A percentile compares a stretch with the other conserved stretches of the same genome.
Evolutionary conservation across 2,888 invertebrate species (phyloP).

Genomic region (Danaus chrysippus): DNA sequence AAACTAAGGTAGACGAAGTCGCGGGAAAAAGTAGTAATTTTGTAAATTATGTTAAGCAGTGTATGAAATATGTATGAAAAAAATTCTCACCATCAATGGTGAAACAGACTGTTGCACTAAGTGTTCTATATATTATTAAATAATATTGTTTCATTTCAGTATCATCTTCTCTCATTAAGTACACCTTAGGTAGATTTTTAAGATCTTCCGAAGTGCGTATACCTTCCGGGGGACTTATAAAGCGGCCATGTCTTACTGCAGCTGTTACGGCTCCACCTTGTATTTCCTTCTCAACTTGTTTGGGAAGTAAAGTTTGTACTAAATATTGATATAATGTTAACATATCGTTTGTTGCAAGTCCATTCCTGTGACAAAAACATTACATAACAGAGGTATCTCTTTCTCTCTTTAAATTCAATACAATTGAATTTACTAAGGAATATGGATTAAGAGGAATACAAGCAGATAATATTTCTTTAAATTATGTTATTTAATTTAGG

Average conservation of each 20-base stretch:
- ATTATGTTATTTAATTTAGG: no score
- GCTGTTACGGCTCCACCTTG: slow-evolving; percentile 82
- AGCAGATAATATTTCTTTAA: no score
- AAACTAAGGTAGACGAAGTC: no score
- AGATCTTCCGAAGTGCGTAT: slow-evolving; percentile 65
- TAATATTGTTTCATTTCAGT: slow-evolving; percentile 81
- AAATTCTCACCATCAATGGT: slow-evolving; percentile 85
- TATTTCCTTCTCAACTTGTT: slow-evolving; percentile 84
- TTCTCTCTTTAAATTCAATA: no score
- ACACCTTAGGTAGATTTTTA: slow-evolving; percentile 84
- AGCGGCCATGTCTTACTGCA: slow-evolving; percentile 70
- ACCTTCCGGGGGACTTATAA: slow-evolving; percentile 67
- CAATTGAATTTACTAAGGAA: no score
- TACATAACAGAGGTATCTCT: slow-evolving; percentile 4
- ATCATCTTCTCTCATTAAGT: slow-evolving; percentile 80
- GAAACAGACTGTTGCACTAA: slow-evolving; percentile 92
- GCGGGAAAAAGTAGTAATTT: no score
- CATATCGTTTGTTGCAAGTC: slow-evolving; percentile 90
- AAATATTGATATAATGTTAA: slow-evolving; percentile 93
- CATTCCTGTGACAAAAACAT: slow-evolving; percentile 83
- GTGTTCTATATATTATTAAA: slow-evolving; percentile 90
- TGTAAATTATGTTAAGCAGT: background rate
- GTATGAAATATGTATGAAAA: background rate
- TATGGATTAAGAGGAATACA: no score
- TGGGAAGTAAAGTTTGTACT: slow-evolving; percentile 87